Evolutionary conservation across 2,888 invertebrate genomes (phyloP), one percentile per base, ranked within the genome.

Genomic region (Macaria notata): DNA sequence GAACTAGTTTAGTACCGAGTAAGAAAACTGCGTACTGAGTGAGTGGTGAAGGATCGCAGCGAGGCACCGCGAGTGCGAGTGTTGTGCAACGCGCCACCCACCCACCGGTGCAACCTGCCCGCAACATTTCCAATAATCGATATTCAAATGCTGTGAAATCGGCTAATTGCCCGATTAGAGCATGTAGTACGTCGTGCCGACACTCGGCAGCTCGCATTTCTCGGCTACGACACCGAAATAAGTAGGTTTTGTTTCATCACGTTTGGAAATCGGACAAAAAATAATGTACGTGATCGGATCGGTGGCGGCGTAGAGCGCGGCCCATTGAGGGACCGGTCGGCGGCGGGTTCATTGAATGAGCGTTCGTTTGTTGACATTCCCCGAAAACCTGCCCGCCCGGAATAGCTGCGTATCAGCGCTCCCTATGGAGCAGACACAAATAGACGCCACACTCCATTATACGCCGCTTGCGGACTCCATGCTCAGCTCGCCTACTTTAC

Each of bases 331-430:
- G 61, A 59, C 59, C 59, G 54, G 54, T n/a, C 59, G 65, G 48
- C 76, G n/a, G 63, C 61, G 77, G 82, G 89, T 90, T 90, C 88
- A 91, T 84, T 89, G 89, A 88, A 88, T 88, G 88, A 84, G 79
- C 67, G 65, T 83, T 81, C 84, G 88, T 88, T 88, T 91, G 90
- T 90, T 91, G 90, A 91, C 90, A 89, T 89, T 90, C 89, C 87
- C 89, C 89, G 86, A 90, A 90, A 91, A 91, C 90, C 88, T 88
- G 90, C 88, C 86, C 79, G 88, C 87, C 81, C 83, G 84, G 85
- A 88, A 89, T 88, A 89, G 85, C 84, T 71, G 77, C 78, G 80
- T 75, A 78, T 73, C 76, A 69, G 71, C 71, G 71, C 65, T 79
- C 88, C 87, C 86, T 83, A 81, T 61, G 53, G 86, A 84, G 83